Evolutionary conservation across 2,797 vertebrate species (phyloP).

Genomic region (Typhlichthys eigenmanni): DNA sequence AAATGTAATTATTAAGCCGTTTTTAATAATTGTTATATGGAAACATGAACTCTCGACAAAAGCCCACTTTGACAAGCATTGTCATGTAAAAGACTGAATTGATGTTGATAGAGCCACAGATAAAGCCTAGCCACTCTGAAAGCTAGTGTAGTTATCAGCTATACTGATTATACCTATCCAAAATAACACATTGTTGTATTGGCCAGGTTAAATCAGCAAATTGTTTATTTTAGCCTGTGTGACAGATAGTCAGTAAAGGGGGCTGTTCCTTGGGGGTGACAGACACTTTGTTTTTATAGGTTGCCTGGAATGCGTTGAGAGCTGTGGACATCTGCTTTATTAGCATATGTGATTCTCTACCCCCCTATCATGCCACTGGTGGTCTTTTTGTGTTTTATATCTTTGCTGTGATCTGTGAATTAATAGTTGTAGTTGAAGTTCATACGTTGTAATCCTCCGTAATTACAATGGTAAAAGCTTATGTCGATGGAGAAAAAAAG

Average conservation of each 20-base stretch:
- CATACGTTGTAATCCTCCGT: no score
- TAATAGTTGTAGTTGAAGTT: conserved; percentile 3
- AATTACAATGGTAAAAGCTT: background rate
- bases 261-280: conserved; percentile 57
- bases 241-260: conserved; percentile 51
- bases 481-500: no score
- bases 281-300: conserved; percentile 78
- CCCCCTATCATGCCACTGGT: conserved; percentile 74
- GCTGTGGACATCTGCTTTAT: conserved; percentile 81
- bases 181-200: background rate
- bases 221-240: conserved; percentile 60
- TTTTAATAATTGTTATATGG: no score
- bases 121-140: conserved; percentile 11
- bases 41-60: background rate
- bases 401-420: conserved; percentile 48
- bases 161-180: background rate
- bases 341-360: conserved; percentile 76
- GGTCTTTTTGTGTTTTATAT: conserved; percentile 69
- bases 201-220: conserved; percentile 35
- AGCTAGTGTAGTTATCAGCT: background rate
- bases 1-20: no score
- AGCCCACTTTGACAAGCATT: no score
- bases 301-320: conserved; percentile 76
- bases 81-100: conserved; percentile 37
- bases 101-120: conserved; percentile 29